Evolutionary conservation across 2,888 invertebrate genomes (phyloP).

Genomic region (Netelia fuscicornis): DNA sequence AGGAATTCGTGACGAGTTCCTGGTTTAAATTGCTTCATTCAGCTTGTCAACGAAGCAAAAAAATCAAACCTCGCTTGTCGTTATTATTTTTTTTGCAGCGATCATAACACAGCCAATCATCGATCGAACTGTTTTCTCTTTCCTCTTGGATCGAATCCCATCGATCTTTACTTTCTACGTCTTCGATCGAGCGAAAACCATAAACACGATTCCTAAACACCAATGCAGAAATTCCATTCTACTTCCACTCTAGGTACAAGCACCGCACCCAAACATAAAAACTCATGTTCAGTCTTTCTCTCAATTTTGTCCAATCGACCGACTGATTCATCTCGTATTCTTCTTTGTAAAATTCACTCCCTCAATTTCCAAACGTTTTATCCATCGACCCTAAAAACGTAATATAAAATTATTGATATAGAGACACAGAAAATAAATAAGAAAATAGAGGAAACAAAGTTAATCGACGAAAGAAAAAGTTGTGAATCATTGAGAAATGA

Average conservation of each 20-base stretch:
- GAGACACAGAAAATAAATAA: not conserved
- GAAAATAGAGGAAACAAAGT: not conserved
- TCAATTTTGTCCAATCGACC: not conserved
- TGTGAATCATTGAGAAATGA: not conserved
- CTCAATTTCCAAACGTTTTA: not conserved
- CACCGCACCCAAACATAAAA: not conserved
- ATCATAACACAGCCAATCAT: not conserved
- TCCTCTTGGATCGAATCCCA: not conserved
- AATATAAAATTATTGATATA: not conserved
- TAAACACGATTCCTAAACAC: conserved; percentile 6
- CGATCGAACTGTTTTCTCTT: not conserved
- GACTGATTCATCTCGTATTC: not conserved
- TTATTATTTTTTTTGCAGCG: not conserved
- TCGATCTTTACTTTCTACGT: conserved; percentile 42
- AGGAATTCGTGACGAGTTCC: too few relatives aligned
- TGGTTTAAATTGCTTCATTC: too few relatives aligned
- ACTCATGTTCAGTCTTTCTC: not conserved
- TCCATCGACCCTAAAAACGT: not conserved
- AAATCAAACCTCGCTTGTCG: not conserved
- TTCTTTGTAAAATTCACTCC: too few relatives aligned
- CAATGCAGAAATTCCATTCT: conserved; percentile 10
- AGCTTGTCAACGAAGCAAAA: too few relatives aligned
- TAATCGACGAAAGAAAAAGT: not conserved
- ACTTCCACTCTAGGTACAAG: not conserved
- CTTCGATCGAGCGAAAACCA: conserved; percentile 34